Percentiles rank a stretch among this genome's conserved stretches.
Conservation (phyloP, 2,797 vertebrate genomes). For the Syncerus caffer region DNA sequence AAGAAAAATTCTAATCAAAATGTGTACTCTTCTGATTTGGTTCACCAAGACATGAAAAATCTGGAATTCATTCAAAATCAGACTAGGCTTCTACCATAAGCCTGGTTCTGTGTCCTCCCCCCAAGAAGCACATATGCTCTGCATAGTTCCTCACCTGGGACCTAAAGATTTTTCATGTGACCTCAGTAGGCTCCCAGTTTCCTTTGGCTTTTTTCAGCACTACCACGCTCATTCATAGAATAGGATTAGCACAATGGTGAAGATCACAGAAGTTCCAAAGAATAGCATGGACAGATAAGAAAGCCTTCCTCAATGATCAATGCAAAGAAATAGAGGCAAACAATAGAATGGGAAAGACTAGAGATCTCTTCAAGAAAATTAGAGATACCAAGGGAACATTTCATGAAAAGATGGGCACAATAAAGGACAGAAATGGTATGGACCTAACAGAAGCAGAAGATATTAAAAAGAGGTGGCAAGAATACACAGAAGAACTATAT, state of each 20-base stretch:
- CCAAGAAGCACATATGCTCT: not conserved
- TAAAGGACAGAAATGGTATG: not conserved
- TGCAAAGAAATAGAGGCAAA: not conserved
- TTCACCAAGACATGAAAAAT: not conserved
- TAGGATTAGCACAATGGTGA: not conserved
- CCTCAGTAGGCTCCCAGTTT: not conserved
- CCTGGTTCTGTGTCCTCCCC: not conserved
- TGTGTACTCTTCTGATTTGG: not conserved
- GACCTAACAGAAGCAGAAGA: not conserved
- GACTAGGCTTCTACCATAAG: not conserved
- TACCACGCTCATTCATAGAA: not conserved
- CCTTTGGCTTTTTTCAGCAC: not conserved
- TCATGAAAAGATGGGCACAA: not conserved
- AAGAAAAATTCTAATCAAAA: conserved; percentile 5
- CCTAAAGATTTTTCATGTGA: not conserved
- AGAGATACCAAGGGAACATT: not conserved
- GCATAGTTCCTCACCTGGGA: not conserved
- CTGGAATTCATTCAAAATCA: not conserved
- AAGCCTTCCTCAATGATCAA: not conserved
- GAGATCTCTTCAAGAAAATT: not conserved
- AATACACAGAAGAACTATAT: not conserved
- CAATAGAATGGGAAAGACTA: not conserved
- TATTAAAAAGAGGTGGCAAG: not conserved
- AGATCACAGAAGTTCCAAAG: not conserved
- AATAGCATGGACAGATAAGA: not conserved